Percentiles rank a stretch among this genome's conserved stretches.
Evolutionary conservation across 2,797 vertebrate species (phyloP).

Genomic region (Acanthopagrus latus): DNA sequence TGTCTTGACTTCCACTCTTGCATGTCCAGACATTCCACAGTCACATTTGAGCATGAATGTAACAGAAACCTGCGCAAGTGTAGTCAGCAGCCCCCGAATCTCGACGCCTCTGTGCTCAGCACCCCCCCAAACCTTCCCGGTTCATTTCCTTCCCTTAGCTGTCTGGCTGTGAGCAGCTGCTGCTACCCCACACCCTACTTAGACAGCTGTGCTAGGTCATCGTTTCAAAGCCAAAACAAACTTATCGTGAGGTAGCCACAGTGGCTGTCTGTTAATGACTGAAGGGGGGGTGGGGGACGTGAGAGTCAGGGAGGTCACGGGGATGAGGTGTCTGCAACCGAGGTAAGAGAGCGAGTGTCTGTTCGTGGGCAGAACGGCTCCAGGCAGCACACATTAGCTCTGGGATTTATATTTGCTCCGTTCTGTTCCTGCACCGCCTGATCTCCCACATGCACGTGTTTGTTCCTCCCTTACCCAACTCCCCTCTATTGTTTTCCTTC

Average conservation of each 20-base stretch:
- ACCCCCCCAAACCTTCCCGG: neutral
- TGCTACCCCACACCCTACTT: conserved; percentile 83
- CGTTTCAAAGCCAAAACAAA: conserved; percentile 83
- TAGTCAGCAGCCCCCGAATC: conserved; percentile 76
- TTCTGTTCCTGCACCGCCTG: conserved; percentile 37
- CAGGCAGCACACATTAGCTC: conserved; percentile 28
- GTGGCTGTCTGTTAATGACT: conserved; percentile 68
- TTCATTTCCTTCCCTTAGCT: conserved; percentile 62
- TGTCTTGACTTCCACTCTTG: conserved; percentile 36
- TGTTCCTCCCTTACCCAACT: conserved; percentile 44
- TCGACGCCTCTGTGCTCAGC: conserved; percentile 50
- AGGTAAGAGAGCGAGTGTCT: conserved; percentile 27
- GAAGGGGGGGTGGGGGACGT: conserved; percentile 25
- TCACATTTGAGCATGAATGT: conserved; percentile 59
- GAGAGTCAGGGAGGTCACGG: conserved; percentile 45
- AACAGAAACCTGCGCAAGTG: conserved; percentile 72
- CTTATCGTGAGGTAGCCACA: conserved; percentile 64
- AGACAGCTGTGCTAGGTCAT: conserved; percentile 87
- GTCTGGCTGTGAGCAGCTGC: conserved; percentile 83
- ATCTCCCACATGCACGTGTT: conserved; percentile 54
- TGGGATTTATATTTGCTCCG: conserved; percentile 45
- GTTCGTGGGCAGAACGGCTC: conserved; percentile 24
- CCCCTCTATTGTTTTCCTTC: conserved; percentile 61
- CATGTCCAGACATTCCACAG: conserved; percentile 64
- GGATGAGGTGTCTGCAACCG: conserved; percentile 33